phyloP scores from a whole-genome alignment of 2,888 invertebrate genomes.

The Macrosiphum euphorbiae region DNA sequence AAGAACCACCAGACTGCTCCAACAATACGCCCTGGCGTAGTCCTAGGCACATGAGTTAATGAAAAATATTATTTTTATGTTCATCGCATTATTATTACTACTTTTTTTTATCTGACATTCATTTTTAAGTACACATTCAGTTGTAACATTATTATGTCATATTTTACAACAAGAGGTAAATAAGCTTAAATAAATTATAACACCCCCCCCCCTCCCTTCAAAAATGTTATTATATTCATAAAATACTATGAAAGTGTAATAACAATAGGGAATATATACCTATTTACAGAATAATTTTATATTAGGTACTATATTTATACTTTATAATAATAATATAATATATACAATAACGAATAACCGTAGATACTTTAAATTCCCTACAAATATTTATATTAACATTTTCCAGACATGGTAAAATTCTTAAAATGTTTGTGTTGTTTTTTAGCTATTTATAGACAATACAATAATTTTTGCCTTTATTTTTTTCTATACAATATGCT shows the following conservation, averaged over 20 bases:
- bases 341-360: background rate
- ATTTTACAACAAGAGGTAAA: background rate
- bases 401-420: background rate
- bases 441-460: background rate
- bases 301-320: background rate
- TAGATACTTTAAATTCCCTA: background rate
- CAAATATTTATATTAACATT: background rate
- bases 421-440: background rate
- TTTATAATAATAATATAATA: background rate
- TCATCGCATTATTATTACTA: background rate
- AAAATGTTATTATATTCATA: background rate
- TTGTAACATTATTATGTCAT: background rate
- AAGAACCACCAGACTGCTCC: constrained; percentile 99
- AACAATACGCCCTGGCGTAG: constrained; percentile 93
- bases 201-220: background rate
- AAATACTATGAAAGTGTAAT: background rate
- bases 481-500: background rate
- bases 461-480: background rate
- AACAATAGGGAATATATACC: background rate
- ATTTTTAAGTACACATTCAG: background rate
- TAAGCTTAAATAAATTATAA: background rate
- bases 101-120: background rate
- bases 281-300: background rate
- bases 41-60: constrained; percentile 72
- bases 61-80: background rate